Base-by-base conservation (phyloP, 2,113 vertebrate genomes). In the Saccopteryx bilineata region DNA sequence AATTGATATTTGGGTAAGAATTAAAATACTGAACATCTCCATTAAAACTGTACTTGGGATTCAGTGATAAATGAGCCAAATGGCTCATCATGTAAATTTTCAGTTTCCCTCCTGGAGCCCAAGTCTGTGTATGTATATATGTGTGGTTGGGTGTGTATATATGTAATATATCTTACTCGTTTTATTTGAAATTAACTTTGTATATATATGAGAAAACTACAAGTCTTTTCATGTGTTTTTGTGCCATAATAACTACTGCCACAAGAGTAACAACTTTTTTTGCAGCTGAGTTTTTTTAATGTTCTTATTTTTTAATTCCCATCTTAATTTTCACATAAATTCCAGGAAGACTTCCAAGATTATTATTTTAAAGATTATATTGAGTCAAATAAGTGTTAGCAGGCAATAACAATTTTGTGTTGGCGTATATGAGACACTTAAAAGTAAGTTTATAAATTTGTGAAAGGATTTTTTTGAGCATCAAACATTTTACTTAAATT, bases 261-360 rank as follows among this genome's bases (percentile, higher is more conserved):
- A 97, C 97, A 95, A 97, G 97, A 97, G 97, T 98, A 97, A 97
- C 93, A 97, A 95, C 46, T 95, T 96, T 63, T 94, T 97, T 97
- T 97, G 74, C 60, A 97, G 74, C 93, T 95, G 39, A 0, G 63
- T 52, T 92, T 65, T 75, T 94, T 81, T 66, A 7, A 82, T 74
- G 84, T 48, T 72, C 31, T 97, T 84, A 97, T 97, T 98, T 98
- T 97, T 97, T 94, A 54, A 96, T 93, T 95, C 84, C 80, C 91
- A 97, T 95, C 61, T 92, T 96, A 96, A 97, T 96, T 94, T 98
- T 96, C 96, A 98, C 97, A 97, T 98, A 97, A 88, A 61, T 97
- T 97, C 96, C 89, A 96, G 82, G 90, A 91, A 97, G 93, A 96
- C 28, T 92, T 96, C 46, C 18, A 76, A 86, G n/a, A 93, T 90